Evolutionary conservation across 2,888 invertebrate species (phyloP), one percentile per base, ranked within the genome.

Genomic region (Sabatieria punctata): DNA sequence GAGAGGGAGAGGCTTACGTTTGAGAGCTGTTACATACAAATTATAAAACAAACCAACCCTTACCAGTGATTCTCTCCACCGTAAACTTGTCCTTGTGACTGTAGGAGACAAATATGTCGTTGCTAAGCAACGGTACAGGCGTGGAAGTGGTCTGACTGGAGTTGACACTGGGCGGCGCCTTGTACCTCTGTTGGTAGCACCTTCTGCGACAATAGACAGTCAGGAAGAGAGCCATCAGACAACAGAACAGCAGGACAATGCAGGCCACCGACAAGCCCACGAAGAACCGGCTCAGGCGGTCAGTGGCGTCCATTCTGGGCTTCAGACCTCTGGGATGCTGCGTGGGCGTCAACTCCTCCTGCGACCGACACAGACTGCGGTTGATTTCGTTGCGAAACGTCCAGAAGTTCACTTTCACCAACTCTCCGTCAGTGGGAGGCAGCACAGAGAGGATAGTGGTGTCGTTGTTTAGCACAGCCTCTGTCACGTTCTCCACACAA

Each of bases 91-190:
- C 85, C 69, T 82, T 82, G 40, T 80, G 80, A 69, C 82, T 82
- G 70, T 86, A 88, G 66, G 83, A 82, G 54, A 88, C 77, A 69
- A 86, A 88, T 38, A 85, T 85, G 68, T 88, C 86, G 69, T 82
- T 85, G 60, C 49, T 35, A 26, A 54, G 50, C 26, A 61, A 49
- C 13, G 60, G 53, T 4, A 56, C 42, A 24, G 41, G 38, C n/a
- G n/a, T n/a, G n/a, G n/a, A n/a, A n/a, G n/a, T n/a, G n/a, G n/a
- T n/a, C n/a, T n/a, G n/a, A n/a, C 57, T 58, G 46, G 57, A 57
- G 51, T 60, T 58, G 43, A 61, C 46, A 2, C 59, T 59, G 19
- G 53, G 53, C 8, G 58, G 48, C 18, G 55, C 55, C 41, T 57
- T 57, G 48, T 52, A 23, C 11, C 13, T 13, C 3, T 19, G 13